Base-by-base conservation (phyloP, 2,113 vertebrate species). In the Nestor notabilis region DNA sequence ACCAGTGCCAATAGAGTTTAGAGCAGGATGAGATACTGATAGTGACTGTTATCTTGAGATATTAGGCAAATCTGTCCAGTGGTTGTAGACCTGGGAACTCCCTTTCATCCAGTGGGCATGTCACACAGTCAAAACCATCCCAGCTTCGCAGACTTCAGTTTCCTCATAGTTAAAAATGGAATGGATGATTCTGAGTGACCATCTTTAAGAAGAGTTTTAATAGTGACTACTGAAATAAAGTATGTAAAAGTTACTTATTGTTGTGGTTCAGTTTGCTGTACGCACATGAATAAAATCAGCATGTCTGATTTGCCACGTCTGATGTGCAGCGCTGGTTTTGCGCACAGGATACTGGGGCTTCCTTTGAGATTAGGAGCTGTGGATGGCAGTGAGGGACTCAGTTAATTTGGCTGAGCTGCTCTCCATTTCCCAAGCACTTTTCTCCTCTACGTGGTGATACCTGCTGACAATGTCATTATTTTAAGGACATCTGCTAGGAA, bases 251-350 rank as follows among this genome's bases (percentile, higher is more conserved):
- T 35, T 35, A 12, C 43, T 46, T 49, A 13, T 21, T 66, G 19
- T 65, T 35, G 24, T 44, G 31, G n/a, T 52, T 83, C 71, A 33
- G 31, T 66, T 83, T 78, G 72, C 44, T 23, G 23, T 35, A 24
- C 6, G 10, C 37, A 10, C 4, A 4, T 1, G 2, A 20, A 33
- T 46, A 20, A 27, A 75, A 58, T 52, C 41, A 12, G 10, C 71
- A 1, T 2, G 20, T 50, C 25, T 1, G 2, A 11, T 28, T 7
- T 9, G 5, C 3, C 1, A 4, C 10, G 60, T 9, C 43, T 14
- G 29, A 29, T 25, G 18, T 17, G 33, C 63, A 24, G 35, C 0
- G 0, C 24, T 39, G 41, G 20, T 8, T n/a, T 27, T 0, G 1
- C 9, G 2, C 0, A 0, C 5, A 6, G 64, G 46, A 2, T 4